These are phyloP conservation scores for Mnemiopsis leidyi DNA, from an alignment of 37 sponge, comb jelly and placozoan genomes.

Conservation along the genomic window DNA sequence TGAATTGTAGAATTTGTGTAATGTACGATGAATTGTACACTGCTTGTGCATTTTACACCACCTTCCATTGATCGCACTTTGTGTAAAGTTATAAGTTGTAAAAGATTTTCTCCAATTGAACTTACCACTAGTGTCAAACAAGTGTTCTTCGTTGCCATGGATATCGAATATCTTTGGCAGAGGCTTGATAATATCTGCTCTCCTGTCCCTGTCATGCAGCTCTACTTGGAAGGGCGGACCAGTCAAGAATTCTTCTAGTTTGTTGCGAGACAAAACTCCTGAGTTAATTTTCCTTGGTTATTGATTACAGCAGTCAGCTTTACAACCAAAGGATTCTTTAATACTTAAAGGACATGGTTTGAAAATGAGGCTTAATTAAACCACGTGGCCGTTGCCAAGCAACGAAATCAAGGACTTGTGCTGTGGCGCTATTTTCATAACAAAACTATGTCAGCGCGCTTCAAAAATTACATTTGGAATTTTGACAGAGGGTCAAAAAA, in stretches of 20 bases:
- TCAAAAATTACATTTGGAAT: not conserved
- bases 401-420: not conserved
- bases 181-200: constrained; percentile 15
- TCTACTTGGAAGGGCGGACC: constrained; percentile 84
- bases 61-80: no score
- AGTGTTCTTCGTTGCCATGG: constrained; percentile 14
- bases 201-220: constrained; percentile 82
- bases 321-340: no score
- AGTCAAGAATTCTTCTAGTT: constrained; percentile 77
- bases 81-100: no score
- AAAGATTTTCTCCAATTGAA: no score
- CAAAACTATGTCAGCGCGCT: not conserved
- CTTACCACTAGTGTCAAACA: constrained; percentile 32
- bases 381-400: not conserved
- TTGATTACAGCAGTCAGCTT: no score
- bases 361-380: no score
- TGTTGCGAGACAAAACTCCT: constrained; percentile 27
- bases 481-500: no score
- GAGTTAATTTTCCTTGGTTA: no score
- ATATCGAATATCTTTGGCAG: constrained; percentile 72
- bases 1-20: constrained; percentile 22
- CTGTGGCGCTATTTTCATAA: not conserved
- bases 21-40: no score
- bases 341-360: no score
- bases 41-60: no score